Evolutionary conservation across 2,888 invertebrate genomes (phyloP), one percentile per base, ranked within the genome.

Genomic region (Aplocera efformata): DNA sequence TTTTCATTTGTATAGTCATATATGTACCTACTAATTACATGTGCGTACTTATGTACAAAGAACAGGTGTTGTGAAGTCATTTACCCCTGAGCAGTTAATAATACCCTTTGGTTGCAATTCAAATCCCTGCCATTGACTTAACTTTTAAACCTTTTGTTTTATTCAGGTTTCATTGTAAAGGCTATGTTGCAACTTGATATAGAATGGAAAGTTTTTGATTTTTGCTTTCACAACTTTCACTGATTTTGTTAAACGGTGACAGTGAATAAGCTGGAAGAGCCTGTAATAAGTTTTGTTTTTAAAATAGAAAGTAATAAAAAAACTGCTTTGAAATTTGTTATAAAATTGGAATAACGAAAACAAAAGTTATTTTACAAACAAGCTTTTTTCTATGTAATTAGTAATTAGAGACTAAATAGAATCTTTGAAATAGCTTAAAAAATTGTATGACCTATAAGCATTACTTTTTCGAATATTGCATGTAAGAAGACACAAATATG

Each of bases 1-100:
- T 52, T 53, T 43, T 43, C 37, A 48, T 60, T n/a, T n/a, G 42
- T 46, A 31, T 42, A 48, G 47, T 33, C 38, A 22, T 45, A 48
- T 54, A 34, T 51, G 55, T 50, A 44, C 30, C 37, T 53, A 58
- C 30, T 46, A 38, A 48, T 44, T 53, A 36, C 41, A 48, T 56
- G 48, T 56, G 50, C 63, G 54, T 58, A 58, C 50, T 9, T 38
- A 68, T 58, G 61, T 77, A 80, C 75, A 77, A 76, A 77, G 79
- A 81, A 80, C 86, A 88, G 85, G 88, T 88, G 86, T 68, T 79
- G 56, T 67, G 64, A 70, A 78, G 85, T 88, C 86, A 82, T 85
- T 88, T 86, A 85, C 86, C 88, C 82, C 67, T 82, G 73, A 67
- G 67, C 64, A 72, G 74, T 73, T 79, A 78, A 73, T 77, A 79